A percentile compares a stretch with the other conserved stretches of the same genome.
Conservation (phyloP, 64 coral and sea anemone species). For the Hydrozoanthus tunicans region DNA sequence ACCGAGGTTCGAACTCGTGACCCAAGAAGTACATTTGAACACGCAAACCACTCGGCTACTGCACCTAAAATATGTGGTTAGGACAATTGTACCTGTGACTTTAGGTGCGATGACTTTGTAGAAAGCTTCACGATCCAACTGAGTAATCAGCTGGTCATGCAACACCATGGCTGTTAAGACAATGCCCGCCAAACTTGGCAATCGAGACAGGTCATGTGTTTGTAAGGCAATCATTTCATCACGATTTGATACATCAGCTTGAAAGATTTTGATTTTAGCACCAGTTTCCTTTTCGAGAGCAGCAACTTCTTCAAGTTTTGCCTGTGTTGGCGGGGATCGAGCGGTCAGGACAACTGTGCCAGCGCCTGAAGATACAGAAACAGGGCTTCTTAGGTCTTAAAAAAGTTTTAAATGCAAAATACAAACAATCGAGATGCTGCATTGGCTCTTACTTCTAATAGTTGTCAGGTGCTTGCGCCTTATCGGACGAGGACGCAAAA, state of each 20-base stretch:
- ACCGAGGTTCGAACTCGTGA: too few species aligned
- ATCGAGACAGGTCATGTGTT: conserved; percentile 23
- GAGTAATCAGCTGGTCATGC: conserved; percentile 64
- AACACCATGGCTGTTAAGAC: conserved; percentile 80
- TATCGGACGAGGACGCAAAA: too few species aligned
- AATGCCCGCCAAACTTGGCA: conserved; percentile 80
- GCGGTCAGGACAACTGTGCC: conserved; percentile 74
- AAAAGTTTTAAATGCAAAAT: too few species aligned
- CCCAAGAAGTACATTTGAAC: too few species aligned
- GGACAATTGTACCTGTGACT: conserved; percentile 59
- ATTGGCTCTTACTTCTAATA: too few species aligned
- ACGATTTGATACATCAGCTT: conserved; percentile 69
- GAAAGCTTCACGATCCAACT: conserved; percentile 39
- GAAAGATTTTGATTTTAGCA: conserved; percentile 62
- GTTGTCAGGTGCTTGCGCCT: too few species aligned
- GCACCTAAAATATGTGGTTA: not conserved
- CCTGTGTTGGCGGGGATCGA: conserved; percentile 56
- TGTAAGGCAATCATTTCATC: conserved; percentile 62
- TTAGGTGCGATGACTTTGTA: conserved; percentile 74
- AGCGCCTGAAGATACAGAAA: conserved; percentile 42
- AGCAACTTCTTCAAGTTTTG: conserved; percentile 62
- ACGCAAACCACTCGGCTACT: not conserved
- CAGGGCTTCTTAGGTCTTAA: too few species aligned
- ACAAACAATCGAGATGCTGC: too few species aligned
- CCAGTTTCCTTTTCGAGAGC: conserved; percentile 64